Percentiles rank a stretch among this genome's conserved stretches.
These are phyloP conservation scores for Piaya cayana DNA, from an alignment of 2,113 vertebrate genomes.

Conservation along the genomic window DNA sequence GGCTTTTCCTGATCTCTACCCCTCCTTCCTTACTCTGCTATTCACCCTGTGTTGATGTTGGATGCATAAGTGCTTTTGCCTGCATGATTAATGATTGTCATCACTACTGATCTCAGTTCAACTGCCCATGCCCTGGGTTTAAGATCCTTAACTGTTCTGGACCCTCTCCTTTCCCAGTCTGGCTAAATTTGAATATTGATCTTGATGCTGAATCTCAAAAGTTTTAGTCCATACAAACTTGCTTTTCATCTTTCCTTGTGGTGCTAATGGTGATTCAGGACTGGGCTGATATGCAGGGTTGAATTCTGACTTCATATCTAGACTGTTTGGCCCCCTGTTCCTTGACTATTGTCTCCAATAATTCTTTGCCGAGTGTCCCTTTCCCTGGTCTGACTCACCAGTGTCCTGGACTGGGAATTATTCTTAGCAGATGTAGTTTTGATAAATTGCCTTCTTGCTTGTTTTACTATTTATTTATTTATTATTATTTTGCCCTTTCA, in stretches of 20 bases:
- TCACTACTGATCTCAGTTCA: background rate
- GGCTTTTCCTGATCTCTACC: background rate
- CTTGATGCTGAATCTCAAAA: background rate
- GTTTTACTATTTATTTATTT: background rate
- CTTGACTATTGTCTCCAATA: background rate
- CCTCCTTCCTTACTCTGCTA: background rate
- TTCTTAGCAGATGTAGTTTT: background rate
- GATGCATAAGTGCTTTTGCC: background rate
- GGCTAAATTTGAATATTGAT: background rate
- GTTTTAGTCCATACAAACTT: background rate
- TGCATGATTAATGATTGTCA: background rate
- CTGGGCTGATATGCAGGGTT: background rate
- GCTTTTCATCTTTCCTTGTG: background rate
- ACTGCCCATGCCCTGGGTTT: background rate
- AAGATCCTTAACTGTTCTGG: background rate
- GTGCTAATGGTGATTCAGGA: background rate
- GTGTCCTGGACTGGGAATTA: background rate
- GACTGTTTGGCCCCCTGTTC: background rate
- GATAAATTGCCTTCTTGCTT: background rate
- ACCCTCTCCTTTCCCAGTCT: background rate
- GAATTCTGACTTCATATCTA: background rate
- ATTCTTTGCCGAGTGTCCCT: background rate
- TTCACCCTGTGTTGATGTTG: background rate
- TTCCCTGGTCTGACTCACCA: background rate
- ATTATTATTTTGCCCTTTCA: slow-evolving; percentile 12